These are phyloP conservation scores for Rhamphomyia laevipes DNA, from an alignment of 2,888 invertebrate species.

Conservation along the genomic window DNA sequence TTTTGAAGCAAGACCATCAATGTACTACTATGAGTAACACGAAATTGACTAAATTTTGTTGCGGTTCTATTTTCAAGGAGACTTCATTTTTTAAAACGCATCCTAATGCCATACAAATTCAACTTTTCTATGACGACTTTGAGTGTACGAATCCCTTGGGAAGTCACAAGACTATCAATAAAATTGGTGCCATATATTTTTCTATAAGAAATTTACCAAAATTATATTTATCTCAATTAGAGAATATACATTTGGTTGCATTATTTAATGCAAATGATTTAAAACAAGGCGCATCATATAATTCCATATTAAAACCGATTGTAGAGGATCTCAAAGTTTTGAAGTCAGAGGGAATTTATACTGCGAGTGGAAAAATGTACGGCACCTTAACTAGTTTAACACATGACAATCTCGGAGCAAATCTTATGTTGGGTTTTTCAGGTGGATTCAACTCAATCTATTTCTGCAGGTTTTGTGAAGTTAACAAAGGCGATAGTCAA, in stretches of 20 bases:
- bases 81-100: slow-evolving; percentile 1
- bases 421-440: slow-evolving; percentile 7
- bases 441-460: slow-evolving; percentile 5
- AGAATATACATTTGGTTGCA: slow-evolving; percentile 8
- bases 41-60: not conserved
- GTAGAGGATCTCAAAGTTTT: slow-evolving; percentile 6
- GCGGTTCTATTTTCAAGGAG: not conserved
- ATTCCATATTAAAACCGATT: slow-evolving; percentile 5
- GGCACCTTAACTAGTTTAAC: slow-evolving; percentile 7
- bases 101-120: slow-evolving; percentile 6
- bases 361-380: not conserved
- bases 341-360: slow-evolving; percentile 1
- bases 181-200: slow-evolving; percentile 13
- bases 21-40: too few relatives aligned
- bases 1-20: not conserved
- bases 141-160: slow-evolving; percentile 11
- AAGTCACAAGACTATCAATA: slow-evolving; percentile 12
- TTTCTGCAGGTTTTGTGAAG: slow-evolving; percentile 9
- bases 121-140: slow-evolving; percentile 12
- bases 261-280: slow-evolving; percentile 10
- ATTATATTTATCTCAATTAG: slow-evolving; percentile 7
- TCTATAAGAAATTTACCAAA: slow-evolving; percentile 8
- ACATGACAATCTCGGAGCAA: slow-evolving; percentile 11
- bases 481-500: slow-evolving; percentile 9
- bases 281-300: slow-evolving; percentile 1